These are phyloP conservation scores for Aphelocoma californica DNA, from an alignment of 2,797 vertebrate genomes.

Conservation along the genomic window DNA sequence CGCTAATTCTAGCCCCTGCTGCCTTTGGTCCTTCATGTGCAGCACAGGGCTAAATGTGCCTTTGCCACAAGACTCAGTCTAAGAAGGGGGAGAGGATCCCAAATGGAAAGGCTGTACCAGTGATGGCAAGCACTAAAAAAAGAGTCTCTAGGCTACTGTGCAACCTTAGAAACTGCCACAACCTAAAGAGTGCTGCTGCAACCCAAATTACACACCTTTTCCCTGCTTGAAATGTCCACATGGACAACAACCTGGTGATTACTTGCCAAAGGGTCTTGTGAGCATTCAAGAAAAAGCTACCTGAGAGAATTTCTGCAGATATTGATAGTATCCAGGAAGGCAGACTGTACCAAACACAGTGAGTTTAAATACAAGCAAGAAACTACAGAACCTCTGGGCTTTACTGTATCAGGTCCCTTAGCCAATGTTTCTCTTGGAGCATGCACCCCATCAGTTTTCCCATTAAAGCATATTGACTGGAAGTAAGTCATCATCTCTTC, in stretches of 20 bases:
- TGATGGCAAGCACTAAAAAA: neutral
- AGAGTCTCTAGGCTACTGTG: neutral
- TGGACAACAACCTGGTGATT: neutral
- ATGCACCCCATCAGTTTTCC: neutral
- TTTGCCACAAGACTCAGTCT: neutral
- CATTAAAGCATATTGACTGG: neutral
- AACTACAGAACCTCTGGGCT: neutral
- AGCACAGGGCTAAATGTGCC: neutral
- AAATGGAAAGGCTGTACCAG: neutral
- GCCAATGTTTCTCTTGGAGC: neutral
- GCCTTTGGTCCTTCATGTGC: neutral
- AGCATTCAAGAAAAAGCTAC: neutral
- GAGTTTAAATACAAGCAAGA: neutral
- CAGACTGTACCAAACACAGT: neutral
- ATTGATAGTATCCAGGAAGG: neutral
- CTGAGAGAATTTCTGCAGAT: neutral
- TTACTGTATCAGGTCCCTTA: neutral
- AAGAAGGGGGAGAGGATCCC: neutral
- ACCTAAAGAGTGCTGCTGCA: neutral
- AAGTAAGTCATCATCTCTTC: neutral
- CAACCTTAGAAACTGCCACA: neutral
- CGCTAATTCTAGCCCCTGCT: neutral
- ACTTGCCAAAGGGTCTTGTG: neutral
- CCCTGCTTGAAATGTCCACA: neutral
- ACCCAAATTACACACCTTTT: neutral